A percentile compares a stretch with the other conserved stretches of the same genome.
Conservation (phyloP, 2,888 invertebrate species). For the Ennomos erosarius region DNA sequence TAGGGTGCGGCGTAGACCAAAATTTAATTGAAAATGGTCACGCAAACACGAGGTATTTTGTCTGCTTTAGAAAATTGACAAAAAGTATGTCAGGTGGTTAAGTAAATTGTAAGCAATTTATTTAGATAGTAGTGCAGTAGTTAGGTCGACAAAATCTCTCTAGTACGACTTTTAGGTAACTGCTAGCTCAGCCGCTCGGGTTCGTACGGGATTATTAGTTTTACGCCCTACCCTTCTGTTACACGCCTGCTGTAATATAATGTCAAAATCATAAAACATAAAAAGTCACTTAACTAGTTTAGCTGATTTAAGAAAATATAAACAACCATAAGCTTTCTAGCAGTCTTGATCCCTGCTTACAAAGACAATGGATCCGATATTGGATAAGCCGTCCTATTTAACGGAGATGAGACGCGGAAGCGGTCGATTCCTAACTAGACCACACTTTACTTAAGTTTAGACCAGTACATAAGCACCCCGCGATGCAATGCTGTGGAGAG, state of each 20-base stretch:
- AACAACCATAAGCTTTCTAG: constrained; percentile 7
- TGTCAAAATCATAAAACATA: background rate
- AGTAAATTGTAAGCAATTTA: too few relatives aligned
- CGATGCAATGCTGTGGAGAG: too few relatives aligned
- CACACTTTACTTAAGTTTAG: background rate
- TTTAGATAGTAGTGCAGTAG: too few relatives aligned
- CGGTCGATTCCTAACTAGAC: constrained; percentile 52
- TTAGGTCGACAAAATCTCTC: too few relatives aligned
- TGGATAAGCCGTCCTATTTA: constrained; percentile 59
- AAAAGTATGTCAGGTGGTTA: constrained; percentile 6
- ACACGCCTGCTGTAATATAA: too few relatives aligned
- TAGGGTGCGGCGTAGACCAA: constrained; percentile 47
- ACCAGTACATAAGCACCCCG: constrained; percentile 4
- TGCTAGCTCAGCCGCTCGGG: too few relatives aligned
- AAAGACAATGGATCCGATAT: constrained; percentile 52
- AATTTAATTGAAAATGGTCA: constrained; percentile 61
- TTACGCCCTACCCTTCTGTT: too few relatives aligned
- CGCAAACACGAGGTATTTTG: constrained; percentile 41
- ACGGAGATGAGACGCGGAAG: constrained; percentile 54
- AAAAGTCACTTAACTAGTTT: background rate
- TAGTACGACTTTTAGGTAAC: too few relatives aligned
- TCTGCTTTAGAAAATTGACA: constrained; percentile 19
- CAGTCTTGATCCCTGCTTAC: constrained; percentile 21
- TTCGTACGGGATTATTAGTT: too few relatives aligned
- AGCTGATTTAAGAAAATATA: constrained; percentile 7